These are phyloP conservation scores for Lepidochrysops patricia DNA, from an alignment of 2,888 invertebrate species.

Conservation along the genomic window DNA sequence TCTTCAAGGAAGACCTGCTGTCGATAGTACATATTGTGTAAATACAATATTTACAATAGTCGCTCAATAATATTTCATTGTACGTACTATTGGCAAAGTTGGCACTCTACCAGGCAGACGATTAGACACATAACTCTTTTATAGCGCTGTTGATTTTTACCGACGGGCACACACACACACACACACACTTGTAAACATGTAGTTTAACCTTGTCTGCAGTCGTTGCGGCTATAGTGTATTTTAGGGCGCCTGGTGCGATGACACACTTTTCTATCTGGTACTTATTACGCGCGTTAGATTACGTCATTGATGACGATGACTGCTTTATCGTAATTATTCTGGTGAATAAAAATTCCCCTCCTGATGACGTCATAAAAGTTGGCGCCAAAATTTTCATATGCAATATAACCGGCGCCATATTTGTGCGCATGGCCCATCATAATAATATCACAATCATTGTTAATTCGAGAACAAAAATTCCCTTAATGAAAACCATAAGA, in stretches of 20 bases:
- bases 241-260: too few relatives aligned
- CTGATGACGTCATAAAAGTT: slow-evolving; percentile 1
- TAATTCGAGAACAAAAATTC: neutral
- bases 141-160: too few relatives aligned
- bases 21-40: neutral
- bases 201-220: too few relatives aligned
- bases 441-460: neutral
- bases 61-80: too few relatives aligned
- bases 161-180: too few relatives aligned
- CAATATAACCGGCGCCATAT: slow-evolving; percentile 1
- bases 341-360: slow-evolving; percentile 2
- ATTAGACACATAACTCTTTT: too few relatives aligned
- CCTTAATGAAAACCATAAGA: neutral
- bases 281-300: too few relatives aligned
- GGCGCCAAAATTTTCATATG: slow-evolving; percentile 4
- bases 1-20: neutral
- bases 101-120: too few relatives aligned
- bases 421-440: neutral
- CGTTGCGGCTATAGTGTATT: too few relatives aligned
- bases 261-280: too few relatives aligned
- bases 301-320: neutral
- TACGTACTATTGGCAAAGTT: too few relatives aligned
- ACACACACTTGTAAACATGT: too few relatives aligned
- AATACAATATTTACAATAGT: neutral
- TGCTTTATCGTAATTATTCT: neutral